Conservation (phyloP, 2,888 invertebrate species). For the Athrips mouffetella region DNA sequence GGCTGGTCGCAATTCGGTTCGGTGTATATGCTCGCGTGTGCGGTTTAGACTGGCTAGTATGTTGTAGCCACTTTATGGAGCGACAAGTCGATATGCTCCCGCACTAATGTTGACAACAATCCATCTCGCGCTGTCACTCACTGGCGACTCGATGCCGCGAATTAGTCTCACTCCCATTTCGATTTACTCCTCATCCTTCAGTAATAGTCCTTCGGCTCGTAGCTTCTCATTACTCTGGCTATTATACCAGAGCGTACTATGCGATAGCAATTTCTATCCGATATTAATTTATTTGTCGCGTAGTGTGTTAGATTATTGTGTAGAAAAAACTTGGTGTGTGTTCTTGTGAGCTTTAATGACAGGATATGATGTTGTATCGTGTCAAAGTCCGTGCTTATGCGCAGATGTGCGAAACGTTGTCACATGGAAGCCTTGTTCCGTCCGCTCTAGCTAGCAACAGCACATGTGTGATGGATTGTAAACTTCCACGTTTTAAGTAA, state of each 20-base stretch:
- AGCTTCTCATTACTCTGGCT: conserved; percentile 45
- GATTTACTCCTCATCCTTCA: conserved; percentile 53
- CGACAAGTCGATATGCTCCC: conserved; percentile 71
- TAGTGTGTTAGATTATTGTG: conserved; percentile 47
- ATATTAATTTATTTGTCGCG: conserved; percentile 64
- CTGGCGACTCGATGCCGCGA: conserved; percentile 58
- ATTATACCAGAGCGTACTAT: conserved; percentile 44
- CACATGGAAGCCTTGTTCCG: conserved; percentile 54
- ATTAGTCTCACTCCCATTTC: conserved; percentile 74
- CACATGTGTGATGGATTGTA: conserved; percentile 40
- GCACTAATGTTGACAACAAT: conserved; percentile 76
- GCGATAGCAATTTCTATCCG: conserved; percentile 54
- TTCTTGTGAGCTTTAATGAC: conserved; percentile 66
- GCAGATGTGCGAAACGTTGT: conserved; percentile 67
- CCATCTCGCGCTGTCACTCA: conserved; percentile 64
- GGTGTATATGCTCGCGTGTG: conserved; percentile 13
- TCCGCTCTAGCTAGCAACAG: conserved; percentile 49
- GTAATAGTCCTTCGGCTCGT: conserved; percentile 52
- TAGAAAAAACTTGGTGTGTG: conserved; percentile 50
- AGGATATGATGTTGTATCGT: conserved; percentile 66
- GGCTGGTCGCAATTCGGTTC: conserved; percentile 35
- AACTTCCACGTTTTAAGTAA: not conserved
- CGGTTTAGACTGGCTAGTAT: conserved; percentile 16
- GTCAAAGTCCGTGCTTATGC: conserved; percentile 46
- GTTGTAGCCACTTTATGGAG: conserved; percentile 43